Evolutionary conservation across 2,888 invertebrate genomes (phyloP), one percentile per base, ranked within the genome.

Genomic region (Lypha dubia): DNA sequence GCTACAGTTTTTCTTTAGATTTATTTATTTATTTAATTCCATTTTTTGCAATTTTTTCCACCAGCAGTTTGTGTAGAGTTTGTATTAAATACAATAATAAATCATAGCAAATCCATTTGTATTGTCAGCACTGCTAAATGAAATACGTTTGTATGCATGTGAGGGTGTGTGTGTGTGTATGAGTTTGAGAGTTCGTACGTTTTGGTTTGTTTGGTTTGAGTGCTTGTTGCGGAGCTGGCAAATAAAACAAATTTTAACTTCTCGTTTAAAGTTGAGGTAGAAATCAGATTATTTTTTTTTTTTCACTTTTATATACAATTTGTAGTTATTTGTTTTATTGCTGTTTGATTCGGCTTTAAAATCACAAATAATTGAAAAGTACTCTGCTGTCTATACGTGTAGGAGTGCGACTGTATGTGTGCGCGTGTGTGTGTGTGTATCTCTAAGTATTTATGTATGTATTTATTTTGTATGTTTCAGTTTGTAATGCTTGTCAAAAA

Each of bases 51-150:
- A 51, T 17, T 17, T 46, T 49, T 75, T 24, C 32, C 28, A 80
- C 77, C 20, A n/a, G n/a, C 53, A 79, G 62, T 85, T 87, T 87
- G 88, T 88, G 87, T 89, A 89, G 88, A 88, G 85, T 88, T 90
- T 90, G n/a, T n/a, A n/a, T n/a, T n/a, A n/a, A 90, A 91, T 90
- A 89, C 91, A 87, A 88, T 89, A 89, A 91, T 89, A 89, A 89
- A 89, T 89, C 89, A 89, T 90, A 88, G 89, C 86, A 89, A 88
- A 90, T 89, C 91, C 90, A 90, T 89, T 91, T 88, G 88, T 91
- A 89, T 90, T 89, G 91, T 90, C 91, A 90, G 89, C 88, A 89
- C 88, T 87, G 46, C 63, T 32, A 73, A 79, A 71, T 20, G 60
- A 38, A 65, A 70, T 62, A 51, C 51, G 11, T 35, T 35, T 38